Evolutionary conservation across 2,797 vertebrate species (phyloP), one percentile per base, ranked within the genome.

Genomic region (Gambusia yucatana): DNA sequence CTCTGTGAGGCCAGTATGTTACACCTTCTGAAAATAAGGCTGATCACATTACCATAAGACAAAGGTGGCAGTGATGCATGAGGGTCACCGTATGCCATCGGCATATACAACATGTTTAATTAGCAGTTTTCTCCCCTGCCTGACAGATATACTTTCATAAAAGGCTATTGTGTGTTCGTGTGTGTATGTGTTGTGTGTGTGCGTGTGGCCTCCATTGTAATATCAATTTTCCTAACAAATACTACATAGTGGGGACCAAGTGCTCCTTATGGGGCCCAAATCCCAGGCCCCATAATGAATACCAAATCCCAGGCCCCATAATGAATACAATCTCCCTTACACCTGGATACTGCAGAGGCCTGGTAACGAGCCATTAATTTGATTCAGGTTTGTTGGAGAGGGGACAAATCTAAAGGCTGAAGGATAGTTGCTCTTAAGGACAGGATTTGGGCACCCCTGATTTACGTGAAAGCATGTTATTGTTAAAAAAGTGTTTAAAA

Each of bases 31-130:
- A 76, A 77, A 74, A 39, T 78, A 83, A 61, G 65, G 75, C 39
- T 16, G 77, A 82, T 93, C 85, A 13, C 70, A 79, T 89, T 89
- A 82, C 90, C 55, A 17, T 79, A 77, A 80, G 79, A 91, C 81
- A 91, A 86, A 82, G 73, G 50, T 69, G 59, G 78, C 80, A 65
- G 17, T 76, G 83, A 82, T 82, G 84, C 80, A 43, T 80, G 72
- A 44, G 81, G 81, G 36, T 75, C 73, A 72, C 65, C 75, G 63
- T 76, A 59, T n/a, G 78, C 43, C 72, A 47, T 70, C 59, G 61
- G 50, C 55, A 73, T 75, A 85, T 55, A 74, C 79, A 72, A 36
- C 28, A 0, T 74, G 39, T 86, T 86, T 82, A 78, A 79, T 86
- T 77, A 72, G 82, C 33, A 70, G 59, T 85, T 82, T 76, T 77